Evolutionary conservation across 1,140 invertebrate species (phyloP).

Genomic region (Ruditapes philippinarum): DNA sequence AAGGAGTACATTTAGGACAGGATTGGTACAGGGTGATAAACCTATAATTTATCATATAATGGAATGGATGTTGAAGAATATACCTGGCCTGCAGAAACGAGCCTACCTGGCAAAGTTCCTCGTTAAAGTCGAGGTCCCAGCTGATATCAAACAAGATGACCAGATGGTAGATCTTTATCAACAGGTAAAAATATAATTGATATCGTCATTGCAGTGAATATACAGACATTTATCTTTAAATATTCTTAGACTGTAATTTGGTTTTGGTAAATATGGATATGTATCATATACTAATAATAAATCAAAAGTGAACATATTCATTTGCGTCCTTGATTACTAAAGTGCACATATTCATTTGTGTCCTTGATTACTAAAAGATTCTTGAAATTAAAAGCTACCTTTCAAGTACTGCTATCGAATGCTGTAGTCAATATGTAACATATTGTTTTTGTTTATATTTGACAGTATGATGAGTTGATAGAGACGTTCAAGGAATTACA

Average conservation of each 20-base stretch:
- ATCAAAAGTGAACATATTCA: no score
- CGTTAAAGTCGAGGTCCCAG: conserved; percentile 93
- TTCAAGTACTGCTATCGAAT: no score
- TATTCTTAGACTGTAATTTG: no score
- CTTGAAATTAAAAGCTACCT: no score
- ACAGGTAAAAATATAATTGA: conserved; percentile 88
- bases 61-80: conserved; percentile 92
- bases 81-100: conserved; percentile 92
- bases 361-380: no score
- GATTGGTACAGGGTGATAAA: conserved; percentile 92
- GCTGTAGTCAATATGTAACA: no score
- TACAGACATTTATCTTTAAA: no score
- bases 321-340: no score
- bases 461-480: conserved; percentile 93
- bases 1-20: conserved; percentile 89
- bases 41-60: conserved; percentile 92
- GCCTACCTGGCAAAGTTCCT: conserved; percentile 93
- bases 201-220: no score
- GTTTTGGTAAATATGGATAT: no score
- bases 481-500: conserved; percentile 94
- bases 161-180: conserved; percentile 91
- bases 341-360: no score
- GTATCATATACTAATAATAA: no score
- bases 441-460: conserved; percentile 57
- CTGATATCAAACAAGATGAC: conserved; percentile 92